Evolutionary conservation across 2,888 invertebrate species (phyloP).

Genomic region (Apodemia hepburni): DNA sequence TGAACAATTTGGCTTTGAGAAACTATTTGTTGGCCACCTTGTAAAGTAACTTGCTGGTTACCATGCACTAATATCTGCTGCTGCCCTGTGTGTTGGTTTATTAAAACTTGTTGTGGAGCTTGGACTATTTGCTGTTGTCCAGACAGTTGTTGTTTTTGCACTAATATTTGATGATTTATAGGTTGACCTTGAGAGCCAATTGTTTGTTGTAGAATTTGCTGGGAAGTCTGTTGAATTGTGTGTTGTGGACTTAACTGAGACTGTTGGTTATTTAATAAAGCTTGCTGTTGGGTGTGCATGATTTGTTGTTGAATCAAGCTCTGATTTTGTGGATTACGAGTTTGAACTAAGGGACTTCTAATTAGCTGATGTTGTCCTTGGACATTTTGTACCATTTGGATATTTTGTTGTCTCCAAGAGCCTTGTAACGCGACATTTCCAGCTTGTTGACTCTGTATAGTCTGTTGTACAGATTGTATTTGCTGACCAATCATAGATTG

Average conservation of each 20-base stretch:
- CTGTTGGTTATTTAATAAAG: constrained; percentile 66
- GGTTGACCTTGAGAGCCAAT: constrained; percentile 75
- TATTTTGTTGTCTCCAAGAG: constrained; percentile 72
- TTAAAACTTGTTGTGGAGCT: constrained; percentile 75
- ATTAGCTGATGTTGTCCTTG: constrained; percentile 77
- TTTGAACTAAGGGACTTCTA: constrained; percentile 67
- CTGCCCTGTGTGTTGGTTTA: constrained; percentile 71
- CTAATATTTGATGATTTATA: constrained; percentile 69
- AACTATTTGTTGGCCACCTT: constrained; percentile 69
- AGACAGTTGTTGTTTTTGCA: constrained; percentile 80
- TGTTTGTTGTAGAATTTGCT: constrained; percentile 82
- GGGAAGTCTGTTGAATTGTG: constrained; percentile 73
- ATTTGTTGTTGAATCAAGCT: constrained; percentile 80
- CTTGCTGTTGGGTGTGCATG: constrained; percentile 75
- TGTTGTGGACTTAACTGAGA: constrained; percentile 76
- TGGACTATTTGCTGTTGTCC: constrained; percentile 74
- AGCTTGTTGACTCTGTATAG: constrained; percentile 61
- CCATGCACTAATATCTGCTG: constrained; percentile 74
- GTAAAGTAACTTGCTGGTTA: constrained; percentile 71
- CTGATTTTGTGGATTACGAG: constrained; percentile 72
- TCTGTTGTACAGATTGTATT: constrained; percentile 71
- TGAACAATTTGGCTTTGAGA: constrained; percentile 72
- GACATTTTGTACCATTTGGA: constrained; percentile 74
- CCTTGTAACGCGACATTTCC: constrained; percentile 58
- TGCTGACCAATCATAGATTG: constrained; percentile 68